Evolutionary conservation across 2,113 vertebrate genomes (phyloP).

Genomic region (Coturnix japonica): DNA sequence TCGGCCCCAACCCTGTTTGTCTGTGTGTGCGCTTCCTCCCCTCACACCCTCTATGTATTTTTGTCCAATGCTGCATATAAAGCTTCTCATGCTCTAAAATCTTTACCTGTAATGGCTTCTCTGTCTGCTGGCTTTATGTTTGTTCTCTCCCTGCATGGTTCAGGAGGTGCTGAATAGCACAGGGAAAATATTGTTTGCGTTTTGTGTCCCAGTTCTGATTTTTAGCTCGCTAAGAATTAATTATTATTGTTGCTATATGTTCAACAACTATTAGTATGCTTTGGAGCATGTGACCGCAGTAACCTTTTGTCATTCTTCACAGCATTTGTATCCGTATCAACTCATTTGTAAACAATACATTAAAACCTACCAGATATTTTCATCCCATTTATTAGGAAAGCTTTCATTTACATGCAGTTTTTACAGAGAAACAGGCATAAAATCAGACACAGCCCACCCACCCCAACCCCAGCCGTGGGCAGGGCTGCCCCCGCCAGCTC

Average conservation of each 20-base stretch:
- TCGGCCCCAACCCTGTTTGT: fast-evolving
- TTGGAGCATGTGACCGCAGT: not conserved
- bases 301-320: not conserved
- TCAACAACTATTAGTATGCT: not conserved
- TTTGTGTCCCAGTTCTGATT: not conserved
- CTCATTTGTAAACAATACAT: not conserved
- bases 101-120: not conserved
- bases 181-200: fast-evolving
- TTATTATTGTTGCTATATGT: not conserved
- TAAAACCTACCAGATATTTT: not conserved
- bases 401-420: not conserved
- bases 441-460: too few relatives aligned
- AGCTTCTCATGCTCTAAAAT: fast-evolving
- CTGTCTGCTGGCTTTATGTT: fast-evolving
- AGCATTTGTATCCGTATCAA: not conserved
- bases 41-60: not conserved
- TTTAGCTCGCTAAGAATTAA: not conserved
- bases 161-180: not conserved
- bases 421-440: not conserved
- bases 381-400: not conserved
- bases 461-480: too few relatives aligned
- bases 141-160: fast-evolving
- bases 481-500: too few relatives aligned
- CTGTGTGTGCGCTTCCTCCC: not conserved
- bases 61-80: fast-evolving